A percentile compares a stretch with the other conserved stretches of the same genome.
These are phyloP conservation scores for Sthenelais limicola DNA, from an alignment of 2,888 invertebrate species.

Conservation along the genomic window DNA sequence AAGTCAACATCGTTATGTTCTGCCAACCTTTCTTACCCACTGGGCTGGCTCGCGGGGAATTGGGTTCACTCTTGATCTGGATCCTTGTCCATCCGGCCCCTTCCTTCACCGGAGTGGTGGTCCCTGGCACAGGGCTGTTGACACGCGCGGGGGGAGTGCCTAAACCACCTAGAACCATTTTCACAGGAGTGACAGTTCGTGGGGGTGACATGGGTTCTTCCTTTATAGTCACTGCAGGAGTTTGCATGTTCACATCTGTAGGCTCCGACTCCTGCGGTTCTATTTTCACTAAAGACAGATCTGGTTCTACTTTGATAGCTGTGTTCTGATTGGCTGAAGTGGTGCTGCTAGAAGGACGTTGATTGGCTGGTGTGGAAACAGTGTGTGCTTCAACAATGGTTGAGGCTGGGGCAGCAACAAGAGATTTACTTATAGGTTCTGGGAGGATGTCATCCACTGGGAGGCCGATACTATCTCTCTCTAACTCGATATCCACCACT, in stretches of 20 bases:
- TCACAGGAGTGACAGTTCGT: conserved; percentile 9
- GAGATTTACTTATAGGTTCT: no score
- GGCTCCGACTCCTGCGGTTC: no score
- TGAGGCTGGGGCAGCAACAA: no score
- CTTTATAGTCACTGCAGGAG: no score
- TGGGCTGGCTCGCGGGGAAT: conserved; percentile 11
- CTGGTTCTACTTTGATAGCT: no score
- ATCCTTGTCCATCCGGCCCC: conserved; percentile 44
- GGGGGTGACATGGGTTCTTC: conserved; percentile 12
- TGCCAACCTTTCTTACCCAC: conserved; percentile 34
- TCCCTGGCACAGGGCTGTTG: neutral
- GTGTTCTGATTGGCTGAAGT: no score
- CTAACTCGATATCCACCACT: conserved; percentile 51
- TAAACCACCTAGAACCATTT: conserved; percentile 15
- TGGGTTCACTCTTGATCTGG: conserved; percentile 46
- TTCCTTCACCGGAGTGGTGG: conserved; percentile 15
- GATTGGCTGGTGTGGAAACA: no score
- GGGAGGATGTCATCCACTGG: no score
- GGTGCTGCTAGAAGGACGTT: no score
- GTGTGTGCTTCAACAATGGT: no score
- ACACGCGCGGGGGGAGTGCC: conserved; percentile 5
- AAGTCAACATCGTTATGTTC: conserved; percentile 21
- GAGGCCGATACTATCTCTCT: conserved; percentile 39
- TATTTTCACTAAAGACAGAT: no score
- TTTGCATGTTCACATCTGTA: no score